Evolutionary conservation across 2,797 vertebrate species (phyloP), one percentile per base, ranked within the genome.

Genomic region (Saxicola maurus): DNA sequence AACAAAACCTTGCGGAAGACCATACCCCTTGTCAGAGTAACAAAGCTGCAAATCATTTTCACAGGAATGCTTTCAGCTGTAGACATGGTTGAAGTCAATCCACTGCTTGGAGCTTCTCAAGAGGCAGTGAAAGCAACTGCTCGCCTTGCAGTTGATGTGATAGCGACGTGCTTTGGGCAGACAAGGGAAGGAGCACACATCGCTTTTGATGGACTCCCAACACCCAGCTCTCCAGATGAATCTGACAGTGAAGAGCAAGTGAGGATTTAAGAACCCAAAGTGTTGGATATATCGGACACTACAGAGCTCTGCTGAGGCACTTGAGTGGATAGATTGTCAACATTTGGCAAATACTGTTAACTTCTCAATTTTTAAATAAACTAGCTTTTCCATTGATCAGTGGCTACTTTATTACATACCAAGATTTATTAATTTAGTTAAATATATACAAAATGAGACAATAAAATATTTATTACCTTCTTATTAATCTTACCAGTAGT

Each of bases 71-170:
- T 99, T 95, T 99, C 99, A 1, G 99, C 96, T 69, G 97, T 99
- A 96, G 99, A 99, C 94, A 94, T 99, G 90, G 99, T 99, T 43
- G 99, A 99, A 95, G 99, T 99, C 37, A 99, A 99, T 95, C 99
- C 99, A 7, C 27, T 93, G 67, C 94, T 99, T 59, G 99, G 98
- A 21, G 95, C 98, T 4, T 98, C 94, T 82, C 97, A 94, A 5
- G 98, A 99, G 74, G 98, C 98, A 30, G 98, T 98, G 77, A 98
- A 98, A 14, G 97, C 98, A 79, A 99, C 99, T 14, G 98, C 98
- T 9, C 94, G 96, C 15, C 95, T 99, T 27, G 99, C 99, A 8
- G 98, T 99, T 0, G 98, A 99, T 2, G 98, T 99, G 92, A 98
- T 99, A 15, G 98, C 98, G 4, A 98, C 99, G 1, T 98, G 98